Percentiles rank a stretch among this genome's conserved stretches.
Evolutionary conservation across 2,797 vertebrate genomes (phyloP).

Genomic region (Brachymystax lenok): DNA sequence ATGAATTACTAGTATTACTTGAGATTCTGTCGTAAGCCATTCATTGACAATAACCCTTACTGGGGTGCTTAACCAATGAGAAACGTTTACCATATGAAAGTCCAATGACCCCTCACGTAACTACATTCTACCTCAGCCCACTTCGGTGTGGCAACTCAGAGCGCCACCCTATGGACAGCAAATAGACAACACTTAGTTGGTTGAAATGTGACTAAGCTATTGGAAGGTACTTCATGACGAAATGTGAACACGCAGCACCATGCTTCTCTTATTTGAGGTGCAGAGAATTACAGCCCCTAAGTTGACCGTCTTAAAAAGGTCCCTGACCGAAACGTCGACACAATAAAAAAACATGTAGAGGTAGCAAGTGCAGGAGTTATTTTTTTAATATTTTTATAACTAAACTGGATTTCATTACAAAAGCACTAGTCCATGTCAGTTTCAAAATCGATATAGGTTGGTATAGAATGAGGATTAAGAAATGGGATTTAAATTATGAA

Average conservation of each 20-base stretch:
- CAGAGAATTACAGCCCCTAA: not conserved
- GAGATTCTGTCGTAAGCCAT: no score
- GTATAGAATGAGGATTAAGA: not conserved
- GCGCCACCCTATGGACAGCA: constrained; percentile 47
- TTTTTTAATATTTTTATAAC: no score
- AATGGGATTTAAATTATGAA: not conserved
- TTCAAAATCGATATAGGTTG: not conserved
- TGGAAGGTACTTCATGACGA: not conserved
- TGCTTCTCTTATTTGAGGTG: not conserved
- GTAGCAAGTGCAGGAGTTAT: not conserved
- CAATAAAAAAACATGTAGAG: not conserved
- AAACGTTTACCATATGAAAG: not conserved
- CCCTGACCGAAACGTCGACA: not conserved
- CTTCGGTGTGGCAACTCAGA: constrained; percentile 1
- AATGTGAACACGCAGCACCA: not conserved
- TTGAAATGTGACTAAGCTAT: not conserved
- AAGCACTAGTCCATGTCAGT: not conserved
- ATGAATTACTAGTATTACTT: no score
- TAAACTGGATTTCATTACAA: not conserved
- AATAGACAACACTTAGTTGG: not conserved
- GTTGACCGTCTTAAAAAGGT: not conserved
- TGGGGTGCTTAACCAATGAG: not conserved
- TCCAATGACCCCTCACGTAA: not conserved
- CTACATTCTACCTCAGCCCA: not conserved
- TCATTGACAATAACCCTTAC: no score